These are phyloP conservation scores for Dasypolia templi DNA, from an alignment of 2,888 invertebrate genomes.

Conservation along the genomic window DNA sequence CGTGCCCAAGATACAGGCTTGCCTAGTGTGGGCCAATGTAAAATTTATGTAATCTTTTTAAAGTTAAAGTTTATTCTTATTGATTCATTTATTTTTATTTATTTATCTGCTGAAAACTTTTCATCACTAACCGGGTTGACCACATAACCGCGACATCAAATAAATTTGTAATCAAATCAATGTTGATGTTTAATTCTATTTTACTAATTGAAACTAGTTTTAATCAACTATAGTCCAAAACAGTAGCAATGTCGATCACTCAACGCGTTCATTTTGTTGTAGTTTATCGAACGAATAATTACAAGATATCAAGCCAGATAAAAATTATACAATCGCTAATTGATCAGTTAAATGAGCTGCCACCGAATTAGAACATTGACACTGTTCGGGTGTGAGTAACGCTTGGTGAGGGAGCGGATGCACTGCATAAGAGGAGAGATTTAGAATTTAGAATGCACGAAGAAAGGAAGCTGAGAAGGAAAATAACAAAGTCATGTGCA, in stretches of 20 bases:
- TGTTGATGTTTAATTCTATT: background rate
- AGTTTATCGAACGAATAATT: constrained; percentile 45
- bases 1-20: too few relatives aligned
- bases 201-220: constrained; percentile 12
- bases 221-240: constrained; percentile 40
- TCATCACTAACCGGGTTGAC: too few relatives aligned
- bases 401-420: constrained; percentile 67
- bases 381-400: constrained; percentile 72
- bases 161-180: background rate
- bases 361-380: constrained; percentile 81
- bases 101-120: background rate
- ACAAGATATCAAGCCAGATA: constrained; percentile 48
- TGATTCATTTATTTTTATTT: too few relatives aligned
- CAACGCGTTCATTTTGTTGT: constrained; percentile 33
- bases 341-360: constrained; percentile 71
- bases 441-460: background rate
- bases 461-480: background rate
- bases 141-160: background rate
- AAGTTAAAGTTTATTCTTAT: too few relatives aligned
- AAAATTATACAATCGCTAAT: constrained; percentile 58
- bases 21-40: too few relatives aligned
- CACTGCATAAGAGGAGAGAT: constrained; percentile 56
- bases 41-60: too few relatives aligned
- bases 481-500: background rate
- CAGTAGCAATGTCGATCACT: constrained; percentile 50